A percentile compares a stretch with the other conserved stretches of the same genome.
Conservation (phyloP, 2,888 invertebrate species). For the Ctenicera cuprea region DNA sequence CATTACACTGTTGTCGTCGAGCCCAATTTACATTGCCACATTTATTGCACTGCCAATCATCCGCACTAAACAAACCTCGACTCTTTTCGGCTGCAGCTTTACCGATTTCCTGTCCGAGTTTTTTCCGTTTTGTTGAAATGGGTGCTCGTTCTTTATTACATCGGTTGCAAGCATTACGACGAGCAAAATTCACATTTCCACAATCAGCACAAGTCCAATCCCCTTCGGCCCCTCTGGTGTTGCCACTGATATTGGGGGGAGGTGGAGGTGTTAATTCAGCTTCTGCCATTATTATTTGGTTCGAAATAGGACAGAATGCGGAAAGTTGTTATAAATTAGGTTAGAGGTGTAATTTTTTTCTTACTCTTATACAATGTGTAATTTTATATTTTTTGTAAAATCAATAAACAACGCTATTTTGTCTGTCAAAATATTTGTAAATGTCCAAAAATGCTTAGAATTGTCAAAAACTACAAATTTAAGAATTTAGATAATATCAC, state of each 20-base stretch:
- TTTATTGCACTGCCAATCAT: slow-evolving; percentile 99
- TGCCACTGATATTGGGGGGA: slow-evolving; percentile 63
- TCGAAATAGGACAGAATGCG: slow-evolving; percentile 27
- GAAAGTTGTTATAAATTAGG: background rate
- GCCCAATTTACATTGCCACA: slow-evolving; percentile 99
- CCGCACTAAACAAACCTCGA: slow-evolving; percentile 95
- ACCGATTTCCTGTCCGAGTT: slow-evolving; percentile 96
- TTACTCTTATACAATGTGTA: slow-evolving; percentile 1
- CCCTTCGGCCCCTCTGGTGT: slow-evolving; percentile 69
- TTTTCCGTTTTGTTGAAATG: slow-evolving; percentile 79
- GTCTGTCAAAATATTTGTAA: slow-evolving; percentile 42
- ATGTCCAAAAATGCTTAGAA: slow-evolving; percentile 15
- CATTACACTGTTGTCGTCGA: slow-evolving; percentile 95
- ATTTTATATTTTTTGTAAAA: slow-evolving; percentile 12
- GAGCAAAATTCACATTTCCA: slow-evolving; percentile 96
- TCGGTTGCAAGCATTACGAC: slow-evolving; percentile 92
- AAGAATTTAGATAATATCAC: background rate
- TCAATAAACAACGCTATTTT: slow-evolving; percentile 38
- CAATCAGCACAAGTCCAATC: slow-evolving; percentile 86
- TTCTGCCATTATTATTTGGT: slow-evolving; percentile 63
- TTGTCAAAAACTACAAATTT: slow-evolving; percentile 23
- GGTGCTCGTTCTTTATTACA: slow-evolving; percentile 85
- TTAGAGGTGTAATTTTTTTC: background rate
- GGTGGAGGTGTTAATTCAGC: slow-evolving; percentile 67
- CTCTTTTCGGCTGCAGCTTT: slow-evolving; percentile 99